phyloP scores from a whole-genome alignment of 2,797 vertebrate species.

The Pangasius sanitwongsei region DNA sequence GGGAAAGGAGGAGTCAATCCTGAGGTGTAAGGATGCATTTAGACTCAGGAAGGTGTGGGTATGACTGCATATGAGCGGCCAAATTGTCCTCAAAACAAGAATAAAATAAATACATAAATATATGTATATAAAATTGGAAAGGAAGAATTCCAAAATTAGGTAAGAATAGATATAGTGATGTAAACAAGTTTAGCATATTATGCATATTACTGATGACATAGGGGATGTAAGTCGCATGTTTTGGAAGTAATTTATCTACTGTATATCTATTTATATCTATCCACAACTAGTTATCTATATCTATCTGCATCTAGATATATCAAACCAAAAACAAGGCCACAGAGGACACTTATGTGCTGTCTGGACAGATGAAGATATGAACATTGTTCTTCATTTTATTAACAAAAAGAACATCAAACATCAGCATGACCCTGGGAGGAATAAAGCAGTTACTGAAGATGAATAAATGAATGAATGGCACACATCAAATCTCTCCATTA shows the following conservation, averaged over 20 bases:
- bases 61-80: background rate
- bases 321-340: background rate
- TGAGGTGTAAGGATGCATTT: background rate
- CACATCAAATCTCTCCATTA: background rate
- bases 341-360: background rate
- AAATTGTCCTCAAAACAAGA: background rate
- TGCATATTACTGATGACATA: background rate
- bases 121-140: background rate
- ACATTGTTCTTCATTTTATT: background rate
- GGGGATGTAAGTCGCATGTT: background rate
- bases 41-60: background rate
- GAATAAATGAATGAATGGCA: conserved; percentile 3
- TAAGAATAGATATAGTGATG: background rate
- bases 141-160: background rate
- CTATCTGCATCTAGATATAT: background rate
- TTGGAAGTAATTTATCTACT: background rate
- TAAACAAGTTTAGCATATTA: background rate
- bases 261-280: background rate
- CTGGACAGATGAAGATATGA: background rate
- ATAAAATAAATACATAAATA: background rate
- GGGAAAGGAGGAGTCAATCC: background rate
- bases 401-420: background rate
- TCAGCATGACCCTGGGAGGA: background rate
- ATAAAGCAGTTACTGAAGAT: background rate
- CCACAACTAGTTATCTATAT: background rate